Percentiles rank a stretch among this genome's conserved stretches.
Conservation (phyloP, 2,797 vertebrate species). For the Lateolabrax maculatus region DNA sequence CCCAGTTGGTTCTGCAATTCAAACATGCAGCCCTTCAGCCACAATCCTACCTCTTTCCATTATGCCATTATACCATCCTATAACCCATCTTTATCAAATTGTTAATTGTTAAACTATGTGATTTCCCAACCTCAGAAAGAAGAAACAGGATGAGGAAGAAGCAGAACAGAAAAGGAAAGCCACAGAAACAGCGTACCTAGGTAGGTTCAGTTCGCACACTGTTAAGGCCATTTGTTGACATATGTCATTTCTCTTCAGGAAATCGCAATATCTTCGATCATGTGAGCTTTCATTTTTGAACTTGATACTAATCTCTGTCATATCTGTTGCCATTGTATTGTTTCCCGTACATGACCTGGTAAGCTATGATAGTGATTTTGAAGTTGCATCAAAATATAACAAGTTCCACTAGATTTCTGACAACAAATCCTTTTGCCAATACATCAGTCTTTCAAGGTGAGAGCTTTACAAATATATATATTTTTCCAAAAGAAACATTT, state of each 20-base stretch:
- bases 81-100: not conserved
- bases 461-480: not conserved
- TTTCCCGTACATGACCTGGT: too few species aligned
- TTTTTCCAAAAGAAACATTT: not conserved
- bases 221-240: not conserved
- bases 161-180: slow-evolving; percentile 96
- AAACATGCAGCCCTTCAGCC: not conserved
- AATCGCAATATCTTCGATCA: not conserved
- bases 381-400: not conserved
- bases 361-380: not conserved
- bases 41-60: not conserved
- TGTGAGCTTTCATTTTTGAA: not conserved
- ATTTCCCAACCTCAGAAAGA: slow-evolving; percentile 87
- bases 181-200: slow-evolving; percentile 95
- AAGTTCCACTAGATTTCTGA: not conserved
- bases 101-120: not conserved
- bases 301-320: not conserved
- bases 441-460: not conserved
- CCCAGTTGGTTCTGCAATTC: not conserved
- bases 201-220: slow-evolving; percentile 72
- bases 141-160: slow-evolving; percentile 96
- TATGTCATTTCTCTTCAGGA: not conserved
- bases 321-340: not conserved
- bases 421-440: not conserved
- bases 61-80: too few species aligned